A percentile compares a stretch with the other conserved stretches of the same genome.
phyloP scores from a whole-genome alignment of 2,797 vertebrate species.

The Tragopan temminckii region DNA sequence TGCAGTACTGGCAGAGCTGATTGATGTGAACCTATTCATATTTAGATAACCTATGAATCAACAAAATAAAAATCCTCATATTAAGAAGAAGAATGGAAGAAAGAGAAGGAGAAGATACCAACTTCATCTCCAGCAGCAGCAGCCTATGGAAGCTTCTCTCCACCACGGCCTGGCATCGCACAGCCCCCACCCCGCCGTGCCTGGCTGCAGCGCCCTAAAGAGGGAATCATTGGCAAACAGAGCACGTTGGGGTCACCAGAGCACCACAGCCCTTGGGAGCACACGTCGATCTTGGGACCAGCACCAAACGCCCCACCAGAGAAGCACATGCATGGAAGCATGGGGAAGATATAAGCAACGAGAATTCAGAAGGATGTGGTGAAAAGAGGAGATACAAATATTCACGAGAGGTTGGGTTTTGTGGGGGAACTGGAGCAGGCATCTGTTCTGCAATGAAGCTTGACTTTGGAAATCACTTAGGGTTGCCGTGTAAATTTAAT shows the following conservation, averaged over 20 bases:
- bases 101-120: background rate
- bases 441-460: background rate
- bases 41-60: constrained; percentile 23
- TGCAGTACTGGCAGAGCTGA: background rate
- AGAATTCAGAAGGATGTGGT: background rate
- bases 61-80: background rate
- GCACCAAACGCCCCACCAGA: background rate
- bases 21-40: background rate
- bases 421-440: background rate
- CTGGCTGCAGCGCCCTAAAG: too few species aligned
- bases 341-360: rapidly evolving
- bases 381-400: background rate
- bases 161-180: rapidly evolving
- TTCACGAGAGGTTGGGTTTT: background rate
- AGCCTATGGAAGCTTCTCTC: rapidly evolving
- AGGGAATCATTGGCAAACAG: background rate
- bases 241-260: background rate
- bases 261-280: background rate
- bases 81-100: background rate
- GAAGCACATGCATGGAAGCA: rapidly evolving
- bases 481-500: background rate
- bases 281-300: rapidly evolving
- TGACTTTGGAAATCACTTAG: background rate
- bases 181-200: rapidly evolving
- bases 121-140: background rate